Evolutionary conservation across 1,140 invertebrate species (phyloP), one percentile per base, ranked within the genome.

Genomic region (Ganaspis sp.): DNA sequence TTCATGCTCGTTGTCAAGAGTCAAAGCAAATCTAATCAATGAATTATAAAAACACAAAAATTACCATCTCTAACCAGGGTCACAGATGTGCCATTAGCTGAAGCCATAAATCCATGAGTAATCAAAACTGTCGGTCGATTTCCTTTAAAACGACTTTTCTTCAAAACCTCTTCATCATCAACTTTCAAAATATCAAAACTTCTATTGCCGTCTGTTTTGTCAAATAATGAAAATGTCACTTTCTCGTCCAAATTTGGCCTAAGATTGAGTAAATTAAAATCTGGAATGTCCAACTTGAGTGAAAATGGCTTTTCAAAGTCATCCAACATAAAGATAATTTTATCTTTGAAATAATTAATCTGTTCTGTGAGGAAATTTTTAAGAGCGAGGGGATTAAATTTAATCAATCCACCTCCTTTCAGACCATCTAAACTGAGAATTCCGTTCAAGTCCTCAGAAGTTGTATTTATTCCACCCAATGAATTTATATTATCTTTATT

Each of bases 31-130:
- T n/a, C n/a, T n/a, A n/a, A n/a, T n/a, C n/a, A n/a, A n/a, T n/a
- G n/a, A n/a, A n/a, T n/a, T n/a, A n/a, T n/a, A n/a, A 45, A n/a
- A n/a, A 4, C n/a, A 15, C 15, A 45, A 12, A 26, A 0, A 6
- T 64, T 64, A 64, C 58, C 58, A 26, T 64, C 58, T 64, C 58
- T 12, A 15, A 64, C 58, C 1, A n/a, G 26, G 4, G 58, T 64
- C n/a, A 64, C 58, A n/a, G 58, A 64, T 64, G 58, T n/a, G 1
- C 58, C 58, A 64, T 29, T 64, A 8, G 23, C 21, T 5, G 58
- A 64, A 26, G 58, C 5, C 58, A 64, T 29, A 15, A 64, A 64
- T 64, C 58, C 58, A 64, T 64, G 58, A 64, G 58, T 64, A 34
- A 64, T 64, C 15, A 64, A 29, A 34, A 64, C 58, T 1, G 58